These are phyloP conservation scores for Collichthys lucidus DNA, from an alignment of 2,113 vertebrate species.

Conservation along the genomic window DNA sequence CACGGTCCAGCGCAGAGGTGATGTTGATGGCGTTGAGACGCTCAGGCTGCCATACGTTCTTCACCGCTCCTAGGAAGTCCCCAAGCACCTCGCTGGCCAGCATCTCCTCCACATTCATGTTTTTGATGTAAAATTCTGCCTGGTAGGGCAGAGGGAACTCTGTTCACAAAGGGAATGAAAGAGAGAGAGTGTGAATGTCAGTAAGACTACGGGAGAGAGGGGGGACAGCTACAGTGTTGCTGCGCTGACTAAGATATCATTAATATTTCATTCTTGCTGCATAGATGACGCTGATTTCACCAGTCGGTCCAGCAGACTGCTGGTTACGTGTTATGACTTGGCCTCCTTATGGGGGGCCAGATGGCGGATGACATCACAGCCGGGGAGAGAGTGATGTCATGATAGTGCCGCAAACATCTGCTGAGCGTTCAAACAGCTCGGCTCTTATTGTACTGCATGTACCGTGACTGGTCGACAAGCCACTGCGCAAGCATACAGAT, in stretches of 20 bases:
- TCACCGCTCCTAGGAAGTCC: slow-evolving; percentile 97
- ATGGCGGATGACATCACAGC: slow-evolving; percentile 70
- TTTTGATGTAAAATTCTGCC: slow-evolving; percentile 97
- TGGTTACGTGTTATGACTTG: slow-evolving; percentile 15
- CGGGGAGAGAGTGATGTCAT: slow-evolving; percentile 65
- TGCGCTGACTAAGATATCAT: slow-evolving; percentile 28
- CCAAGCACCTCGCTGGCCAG: slow-evolving; percentile 97
- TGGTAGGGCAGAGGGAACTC: slow-evolving; percentile 95
- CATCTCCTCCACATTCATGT: slow-evolving; percentile 99
- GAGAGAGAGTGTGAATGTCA: neutral
- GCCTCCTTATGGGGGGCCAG: slow-evolving; percentile 44
- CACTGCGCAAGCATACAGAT: neutral
- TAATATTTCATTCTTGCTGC: slow-evolving; percentile 10
- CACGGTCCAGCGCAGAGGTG: slow-evolving; percentile 95
- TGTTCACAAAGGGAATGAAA: slow-evolving; percentile 56
- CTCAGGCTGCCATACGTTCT: slow-evolving; percentile 98
- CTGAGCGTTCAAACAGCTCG: slow-evolving; percentile 23
- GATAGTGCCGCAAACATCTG: slow-evolving; percentile 62
- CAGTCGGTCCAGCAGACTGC: neutral
- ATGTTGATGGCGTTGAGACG: slow-evolving; percentile 98
- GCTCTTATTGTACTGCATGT: slow-evolving; percentile 29
- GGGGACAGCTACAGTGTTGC: neutral
- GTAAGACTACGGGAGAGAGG: neutral
- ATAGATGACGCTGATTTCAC: slow-evolving; percentile 17
- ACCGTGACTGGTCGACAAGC: slow-evolving; percentile 39